Evolutionary conservation across 2,113 vertebrate genomes (phyloP).

Genomic region (Apeltes quadracus): DNA sequence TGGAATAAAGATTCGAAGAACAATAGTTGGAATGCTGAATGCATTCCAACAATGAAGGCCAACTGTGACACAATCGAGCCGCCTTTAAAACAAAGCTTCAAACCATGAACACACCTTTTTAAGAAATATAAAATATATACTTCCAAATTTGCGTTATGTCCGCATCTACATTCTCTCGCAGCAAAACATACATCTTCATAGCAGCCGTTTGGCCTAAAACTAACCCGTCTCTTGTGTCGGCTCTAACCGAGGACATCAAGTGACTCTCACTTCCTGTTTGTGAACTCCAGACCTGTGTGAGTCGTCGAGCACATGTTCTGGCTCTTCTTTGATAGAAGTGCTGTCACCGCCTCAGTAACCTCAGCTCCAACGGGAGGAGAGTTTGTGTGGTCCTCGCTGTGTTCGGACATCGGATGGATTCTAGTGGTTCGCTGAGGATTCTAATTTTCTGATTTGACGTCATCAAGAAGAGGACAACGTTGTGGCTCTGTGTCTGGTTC

Average conservation of each 20-base stretch:
- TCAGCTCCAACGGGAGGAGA: too few relatives aligned
- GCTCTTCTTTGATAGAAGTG: conserved; percentile 15
- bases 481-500: background rate
- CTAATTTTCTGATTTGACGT: background rate
- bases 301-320: background rate
- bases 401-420: too few relatives aligned
- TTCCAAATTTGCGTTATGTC: background rate
- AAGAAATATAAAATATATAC: background rate
- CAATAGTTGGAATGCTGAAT: too few relatives aligned
- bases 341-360: too few relatives aligned
- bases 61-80: too few relatives aligned
- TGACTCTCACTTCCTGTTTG: background rate
- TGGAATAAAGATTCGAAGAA: too few relatives aligned
- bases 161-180: background rate
- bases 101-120: background rate
- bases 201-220: background rate
- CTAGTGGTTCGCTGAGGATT: background rate
- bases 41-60: too few relatives aligned
- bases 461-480: background rate
- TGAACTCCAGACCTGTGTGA: background rate
- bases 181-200: background rate
- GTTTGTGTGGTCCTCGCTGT: too few relatives aligned
- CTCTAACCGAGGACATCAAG: background rate
- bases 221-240: background rate
- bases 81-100: background rate